These are phyloP conservation scores for Diprion similis DNA, from an alignment of 1,140 invertebrate species.

Conservation along the genomic window DNA sequence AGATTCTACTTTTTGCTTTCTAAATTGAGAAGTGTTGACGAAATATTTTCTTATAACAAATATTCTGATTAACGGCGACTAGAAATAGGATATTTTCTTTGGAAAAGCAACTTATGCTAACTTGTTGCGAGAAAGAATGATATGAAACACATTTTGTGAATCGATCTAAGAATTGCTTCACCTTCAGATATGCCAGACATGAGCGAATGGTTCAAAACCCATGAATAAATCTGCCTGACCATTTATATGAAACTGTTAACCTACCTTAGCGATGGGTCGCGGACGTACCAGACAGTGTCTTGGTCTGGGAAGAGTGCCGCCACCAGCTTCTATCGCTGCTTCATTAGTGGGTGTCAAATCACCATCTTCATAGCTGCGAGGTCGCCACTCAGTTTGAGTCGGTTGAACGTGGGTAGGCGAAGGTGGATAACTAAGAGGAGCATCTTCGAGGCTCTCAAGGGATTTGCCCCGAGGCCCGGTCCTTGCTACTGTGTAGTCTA, in stretches of 20 bases:
- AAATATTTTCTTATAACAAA: no score
- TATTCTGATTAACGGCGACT: no score
- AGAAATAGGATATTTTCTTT: no score
- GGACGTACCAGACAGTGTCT: constrained; percentile 78
- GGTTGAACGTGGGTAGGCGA: constrained; percentile 52
- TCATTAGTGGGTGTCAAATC: constrained; percentile 90
- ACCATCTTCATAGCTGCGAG: constrained; percentile 85
- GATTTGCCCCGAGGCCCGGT: constrained; percentile 72
- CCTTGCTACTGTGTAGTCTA: constrained; percentile 43
- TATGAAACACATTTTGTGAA: no score
- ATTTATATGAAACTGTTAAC: constrained; percentile 64
- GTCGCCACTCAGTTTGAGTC: constrained; percentile 67
- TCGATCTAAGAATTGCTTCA: no score
- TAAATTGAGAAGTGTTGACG: no score
- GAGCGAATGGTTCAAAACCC: no score
- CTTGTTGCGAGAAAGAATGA: no score
- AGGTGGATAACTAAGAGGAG: constrained; percentile 56
- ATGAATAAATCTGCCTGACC: neutral
- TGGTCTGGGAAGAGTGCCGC: constrained; percentile 85
- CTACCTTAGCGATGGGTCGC: constrained; percentile 85
- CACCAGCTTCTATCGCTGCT: constrained; percentile 69
- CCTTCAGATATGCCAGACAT: no score
- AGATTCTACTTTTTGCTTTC: no score
- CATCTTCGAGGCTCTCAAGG: constrained; percentile 78
- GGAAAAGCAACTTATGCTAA: no score